Evolutionary conservation across 1,140 invertebrate genomes (phyloP), one percentile per base, ranked within the genome.

Genomic region (Aphelinus atriplicis): DNA sequence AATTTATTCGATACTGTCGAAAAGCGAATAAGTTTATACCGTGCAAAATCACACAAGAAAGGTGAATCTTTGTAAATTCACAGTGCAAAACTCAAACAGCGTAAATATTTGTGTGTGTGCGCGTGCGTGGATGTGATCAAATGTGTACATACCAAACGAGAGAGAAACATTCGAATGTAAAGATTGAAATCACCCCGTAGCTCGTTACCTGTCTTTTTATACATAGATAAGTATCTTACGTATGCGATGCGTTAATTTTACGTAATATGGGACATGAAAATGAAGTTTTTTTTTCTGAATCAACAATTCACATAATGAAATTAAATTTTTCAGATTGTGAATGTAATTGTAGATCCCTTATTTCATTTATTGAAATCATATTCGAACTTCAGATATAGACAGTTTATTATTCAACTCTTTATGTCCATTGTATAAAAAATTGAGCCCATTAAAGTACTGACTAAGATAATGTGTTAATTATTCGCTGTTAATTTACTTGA

Each of bases 381-480:
- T 56, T 67, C 47, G 45, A 73, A 42, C 42, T 51, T 50, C 26
- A 26, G 26, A 26, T 26, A 26, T 26, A 26, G 26, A 26, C 26
- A 26, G 26, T 26, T 26, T 26, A 26, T 26, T 26, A 26, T 26
- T 26, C 26, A 26, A 26, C 26, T 26, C 26, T 26, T 26, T 26
- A 26, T 26, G 26, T 26, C 26, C 26, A 45, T 50, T 64, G 75
- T 76, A 77, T 75, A 80, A 78, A 72, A 47, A 75, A 72, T 76
- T 69, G 55, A 26, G 73, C 70, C 70, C 64, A 73, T 53, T 60
- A 50, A 2, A 57, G 50, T 64, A 69, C n/a, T 69, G 2, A 69
- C 9, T 75, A 64, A 63, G 50, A 7, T 61, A 48, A 45, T 69
- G 51, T 42, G 53, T 75, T 75, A 6, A 62, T 71, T 53, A 69